Evolutionary conservation across 1,140 invertebrate genomes (phyloP).

Genomic region (Scylla paramamosain): DNA sequence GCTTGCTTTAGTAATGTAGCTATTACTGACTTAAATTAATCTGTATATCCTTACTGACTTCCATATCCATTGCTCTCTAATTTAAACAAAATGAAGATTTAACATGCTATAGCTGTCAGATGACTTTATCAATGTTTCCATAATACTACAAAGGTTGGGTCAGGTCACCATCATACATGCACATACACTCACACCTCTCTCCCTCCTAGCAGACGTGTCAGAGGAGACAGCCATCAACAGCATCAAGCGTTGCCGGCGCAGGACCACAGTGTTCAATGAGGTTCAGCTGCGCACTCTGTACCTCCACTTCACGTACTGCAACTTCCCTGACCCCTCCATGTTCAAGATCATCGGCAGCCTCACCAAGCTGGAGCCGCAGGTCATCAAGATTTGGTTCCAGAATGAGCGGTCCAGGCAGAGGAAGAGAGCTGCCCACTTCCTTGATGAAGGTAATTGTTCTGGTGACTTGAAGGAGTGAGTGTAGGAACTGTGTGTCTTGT

Average conservation of each 20-base stretch:
- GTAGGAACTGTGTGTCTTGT: no score
- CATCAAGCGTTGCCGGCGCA: constrained; percentile 64
- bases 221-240: constrained; percentile 44
- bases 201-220: neutral
- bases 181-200: neutral
- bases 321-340: constrained; percentile 77
- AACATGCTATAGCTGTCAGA: no score
- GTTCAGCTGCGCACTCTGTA: constrained; percentile 75
- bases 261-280: constrained; percentile 77
- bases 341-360: constrained; percentile 76
- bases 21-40: no score
- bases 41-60: no score
- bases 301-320: constrained; percentile 77
- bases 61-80: no score
- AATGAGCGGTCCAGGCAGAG: constrained; percentile 77
- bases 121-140: no score
- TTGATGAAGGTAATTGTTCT: constrained; percentile 64
- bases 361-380: constrained; percentile 73
- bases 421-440: constrained; percentile 68
- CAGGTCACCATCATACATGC: no score
- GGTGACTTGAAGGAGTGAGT: neutral
- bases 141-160: no score
- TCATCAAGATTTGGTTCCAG: constrained; percentile 78
- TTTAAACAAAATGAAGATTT: no score
- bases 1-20: no score